These are phyloP conservation scores for Haliclona indistincta DNA, from an alignment of 37 sponge, comb jelly and placozoan genomes.

Conservation along the genomic window DNA sequence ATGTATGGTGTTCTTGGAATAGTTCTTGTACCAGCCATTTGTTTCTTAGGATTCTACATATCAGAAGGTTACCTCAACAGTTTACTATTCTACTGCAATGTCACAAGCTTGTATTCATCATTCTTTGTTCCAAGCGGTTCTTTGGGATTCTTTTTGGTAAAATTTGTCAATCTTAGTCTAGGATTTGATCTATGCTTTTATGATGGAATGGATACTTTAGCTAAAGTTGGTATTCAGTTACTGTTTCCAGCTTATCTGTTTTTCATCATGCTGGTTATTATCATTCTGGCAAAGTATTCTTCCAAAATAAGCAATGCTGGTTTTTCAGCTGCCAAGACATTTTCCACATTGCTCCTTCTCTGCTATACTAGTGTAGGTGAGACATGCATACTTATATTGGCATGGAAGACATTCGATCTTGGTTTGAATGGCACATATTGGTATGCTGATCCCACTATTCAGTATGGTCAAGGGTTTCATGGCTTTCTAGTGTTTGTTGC, in stretches of 20 bases:
- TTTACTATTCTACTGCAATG: conserved; percentile 43
- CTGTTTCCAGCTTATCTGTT: conserved; percentile 49
- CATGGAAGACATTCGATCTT: not conserved
- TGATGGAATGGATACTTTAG: conserved; percentile 41
- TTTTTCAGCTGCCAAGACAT: conserved; percentile 33
- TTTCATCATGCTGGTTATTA: conserved; percentile 21
- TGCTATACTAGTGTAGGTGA: conserved; percentile 22
- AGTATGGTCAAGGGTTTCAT: conserved; percentile 39
- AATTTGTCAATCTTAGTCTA: too few species aligned
- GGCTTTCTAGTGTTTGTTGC: conserved; percentile 3
- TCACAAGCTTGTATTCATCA: conserved; percentile 20
- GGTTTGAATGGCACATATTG: conserved; percentile 4
- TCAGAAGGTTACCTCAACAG: conserved; percentile 52
- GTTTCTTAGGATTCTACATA: conserved; percentile 29
- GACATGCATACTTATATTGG: conserved; percentile 32
- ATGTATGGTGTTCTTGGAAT: conserved; percentile 27
- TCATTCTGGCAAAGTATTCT: not conserved
- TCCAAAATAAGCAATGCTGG: not conserved
- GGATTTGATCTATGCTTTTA: conserved; percentile 45
- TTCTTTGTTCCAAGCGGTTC: conserved; percentile 2
- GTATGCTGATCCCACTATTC: conserved; percentile 35
- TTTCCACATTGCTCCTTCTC: conserved; percentile 39
- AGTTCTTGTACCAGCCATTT: conserved; percentile 11
- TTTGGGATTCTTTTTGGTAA: too few species aligned
- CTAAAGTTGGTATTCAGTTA: conserved; percentile 33